Evolutionary conservation across 2,888 invertebrate genomes (phyloP), one percentile per base, ranked within the genome.

Genomic region (Mythimna pallens): DNA sequence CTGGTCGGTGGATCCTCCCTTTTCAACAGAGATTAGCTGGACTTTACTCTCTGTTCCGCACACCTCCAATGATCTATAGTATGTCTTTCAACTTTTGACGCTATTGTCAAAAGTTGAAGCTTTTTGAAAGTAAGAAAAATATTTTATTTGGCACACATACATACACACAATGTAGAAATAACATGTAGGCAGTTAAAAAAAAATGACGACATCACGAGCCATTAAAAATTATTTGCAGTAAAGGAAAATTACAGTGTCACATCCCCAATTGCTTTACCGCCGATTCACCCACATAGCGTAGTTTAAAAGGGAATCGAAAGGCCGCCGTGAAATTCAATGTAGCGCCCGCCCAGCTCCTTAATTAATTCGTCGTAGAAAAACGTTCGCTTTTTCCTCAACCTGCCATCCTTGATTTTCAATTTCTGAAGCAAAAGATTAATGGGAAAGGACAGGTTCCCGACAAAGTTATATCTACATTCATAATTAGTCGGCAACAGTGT

Each of bases 361-460:
- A 94, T 93, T 93, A 93, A 93, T 93, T 93, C 89, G 87, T 90
- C 82, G 86, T 89, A 89, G 85, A 90, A 91, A 89, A 89, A 87
- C 86, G 88, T 88, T 87, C 85, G 76, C 85, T 89, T 89, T 92
- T 92, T 89, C 90, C 86, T 83, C 86, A 83, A 88, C 87, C 89
- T 90, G 90, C 89, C 90, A 90, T 89, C 89, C 89, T 88, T 91
- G 93, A 93, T 93, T 93, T 93, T 93, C 92, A 92, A 93, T 93
- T 93, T 92, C 90, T 90, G 87, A 87, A 86, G 87, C 88, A 81
- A 90, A 92, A 92, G 92, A 94, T 93, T 93, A 93, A 93, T 94
- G 91, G 87, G 78, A 57, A 87, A 83, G 87, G 89, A 91, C 92
- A 92, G 87, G 66, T 88, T 86, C 78, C 80, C 84, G 75, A 77